A percentile compares a stretch with the other conserved stretches of the same genome.
Evolutionary conservation across 2,797 vertebrate genomes (phyloP).

Genomic region (Antrozous pallidus): DNA sequence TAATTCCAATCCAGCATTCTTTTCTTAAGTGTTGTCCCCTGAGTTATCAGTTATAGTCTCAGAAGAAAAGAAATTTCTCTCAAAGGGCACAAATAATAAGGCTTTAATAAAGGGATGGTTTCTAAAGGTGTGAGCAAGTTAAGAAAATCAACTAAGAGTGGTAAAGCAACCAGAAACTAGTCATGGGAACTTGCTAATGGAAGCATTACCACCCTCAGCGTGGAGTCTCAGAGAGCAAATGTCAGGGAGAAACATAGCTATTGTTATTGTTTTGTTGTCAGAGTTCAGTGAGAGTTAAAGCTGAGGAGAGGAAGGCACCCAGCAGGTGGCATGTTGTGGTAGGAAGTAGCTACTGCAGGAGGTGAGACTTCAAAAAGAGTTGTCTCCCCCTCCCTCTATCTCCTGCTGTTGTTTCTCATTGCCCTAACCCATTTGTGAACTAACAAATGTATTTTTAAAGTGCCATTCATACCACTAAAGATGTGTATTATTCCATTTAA

Average conservation of each 20-base stretch:
- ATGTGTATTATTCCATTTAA: background rate
- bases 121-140: background rate
- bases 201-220: background rate
- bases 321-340: background rate
- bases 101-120: background rate
- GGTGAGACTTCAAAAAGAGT: background rate
- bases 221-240: background rate
- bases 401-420: background rate
- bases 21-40: background rate
- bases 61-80: constrained; percentile 25
- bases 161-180: background rate
- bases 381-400: background rate
- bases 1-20: background rate
- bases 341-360: background rate
- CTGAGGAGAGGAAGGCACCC: background rate
- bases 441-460: background rate
- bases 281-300: background rate
- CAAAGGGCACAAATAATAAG: background rate
- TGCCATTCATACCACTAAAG: background rate
- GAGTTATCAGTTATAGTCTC: background rate
- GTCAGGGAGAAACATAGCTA: too few species aligned
- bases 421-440: background rate
- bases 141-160: background rate
- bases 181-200: background rate
- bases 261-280: background rate